phyloP scores from a whole-genome alignment of 2,113 vertebrate genomes.

The Sprattus sprattus region DNA sequence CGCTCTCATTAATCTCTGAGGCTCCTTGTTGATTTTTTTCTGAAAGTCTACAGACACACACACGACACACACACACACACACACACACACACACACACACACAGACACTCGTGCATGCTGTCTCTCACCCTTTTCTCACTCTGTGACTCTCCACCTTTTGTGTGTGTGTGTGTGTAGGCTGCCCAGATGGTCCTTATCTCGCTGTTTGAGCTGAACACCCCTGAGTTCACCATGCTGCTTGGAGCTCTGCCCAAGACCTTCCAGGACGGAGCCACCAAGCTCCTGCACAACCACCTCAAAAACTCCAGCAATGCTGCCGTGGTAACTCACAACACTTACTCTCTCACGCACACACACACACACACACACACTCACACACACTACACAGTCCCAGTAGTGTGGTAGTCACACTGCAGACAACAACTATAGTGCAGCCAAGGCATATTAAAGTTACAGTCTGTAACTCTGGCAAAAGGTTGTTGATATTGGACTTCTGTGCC shows the following conservation, averaged over 20 bases:
- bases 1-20: neutral
- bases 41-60: neutral
- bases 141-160: neutral
- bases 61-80: too few relatives aligned
- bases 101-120: too few relatives aligned
- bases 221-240: constrained; percentile 93
- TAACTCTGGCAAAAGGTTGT: neutral
- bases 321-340: constrained; percentile 47
- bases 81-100: too few relatives aligned
- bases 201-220: constrained; percentile 93
- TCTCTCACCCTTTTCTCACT: neutral
- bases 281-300: constrained; percentile 90
- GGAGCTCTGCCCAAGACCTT: constrained; percentile 96
- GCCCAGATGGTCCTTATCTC: constrained; percentile 91
- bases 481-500: neutral
- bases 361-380: neutral
- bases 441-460: neutral
- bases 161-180: constrained; percentile 68
- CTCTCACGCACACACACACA: neutral
- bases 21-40: neutral
- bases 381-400: too few relatives aligned
- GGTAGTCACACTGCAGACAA: too few relatives aligned
- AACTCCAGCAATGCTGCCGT: constrained; percentile 81
- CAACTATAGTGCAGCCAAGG: neutral
- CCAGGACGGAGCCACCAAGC: constrained; percentile 93